A percentile compares a stretch with the other conserved stretches of the same genome.
These are phyloP conservation scores for Harpalus rubripes DNA, from an alignment of 2,888 invertebrate species.

Conservation along the genomic window DNA sequence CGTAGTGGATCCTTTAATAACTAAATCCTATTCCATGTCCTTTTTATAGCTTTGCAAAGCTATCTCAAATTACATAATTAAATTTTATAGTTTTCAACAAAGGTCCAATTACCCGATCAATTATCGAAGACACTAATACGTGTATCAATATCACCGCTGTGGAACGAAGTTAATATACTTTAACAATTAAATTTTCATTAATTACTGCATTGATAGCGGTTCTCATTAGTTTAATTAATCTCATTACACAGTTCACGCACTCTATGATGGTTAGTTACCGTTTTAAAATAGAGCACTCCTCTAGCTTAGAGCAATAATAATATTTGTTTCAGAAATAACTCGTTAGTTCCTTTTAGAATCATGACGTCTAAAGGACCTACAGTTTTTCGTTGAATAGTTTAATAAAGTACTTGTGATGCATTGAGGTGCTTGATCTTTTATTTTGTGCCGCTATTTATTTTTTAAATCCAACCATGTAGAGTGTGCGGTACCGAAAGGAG, in stretches of 20 bases:
- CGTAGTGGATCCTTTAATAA: too few species aligned
- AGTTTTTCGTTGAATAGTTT: too few species aligned
- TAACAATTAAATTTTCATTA: conserved; percentile 28
- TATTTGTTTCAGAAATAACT: too few species aligned
- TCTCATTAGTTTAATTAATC: conserved; percentile 35
- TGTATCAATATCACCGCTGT: conserved; percentile 16
- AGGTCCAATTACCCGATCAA: background rate
- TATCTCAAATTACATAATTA: background rate
- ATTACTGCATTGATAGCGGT: conserved; percentile 14
- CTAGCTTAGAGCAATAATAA: background rate
- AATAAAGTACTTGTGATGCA: too few species aligned
- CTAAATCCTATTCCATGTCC: too few species aligned
- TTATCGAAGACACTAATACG: conserved; percentile 9
- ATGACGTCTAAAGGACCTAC: too few species aligned
- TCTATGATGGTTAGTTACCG: background rate
- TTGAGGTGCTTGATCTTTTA: background rate
- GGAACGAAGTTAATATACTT: conserved; percentile 28
- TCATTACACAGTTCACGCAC: conserved; percentile 6
- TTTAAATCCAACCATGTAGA: background rate
- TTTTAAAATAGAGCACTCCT: background rate
- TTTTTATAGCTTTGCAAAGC: background rate
- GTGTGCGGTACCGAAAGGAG: background rate
- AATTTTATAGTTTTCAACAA: background rate
- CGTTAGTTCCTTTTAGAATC: too few species aligned
- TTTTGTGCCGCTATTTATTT: background rate